Conservation (phyloP, 2,797 vertebrate species). For the Urophycis tenuis region DNA sequence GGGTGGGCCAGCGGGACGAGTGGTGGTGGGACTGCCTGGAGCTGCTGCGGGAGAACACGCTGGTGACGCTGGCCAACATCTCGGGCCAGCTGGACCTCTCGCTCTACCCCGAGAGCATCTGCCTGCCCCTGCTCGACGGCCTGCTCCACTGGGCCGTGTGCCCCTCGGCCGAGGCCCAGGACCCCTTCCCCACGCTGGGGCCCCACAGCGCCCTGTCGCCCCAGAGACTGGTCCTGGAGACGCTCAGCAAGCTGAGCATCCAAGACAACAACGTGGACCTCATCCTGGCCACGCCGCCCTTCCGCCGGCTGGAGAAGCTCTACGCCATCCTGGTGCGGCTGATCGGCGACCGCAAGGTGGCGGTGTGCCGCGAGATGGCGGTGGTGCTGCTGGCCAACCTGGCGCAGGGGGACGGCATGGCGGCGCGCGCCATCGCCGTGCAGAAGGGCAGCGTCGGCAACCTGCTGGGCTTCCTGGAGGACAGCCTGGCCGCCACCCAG, state of each 20-base stretch:
- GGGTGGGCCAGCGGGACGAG: constrained; percentile 89
- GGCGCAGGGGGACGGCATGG: constrained; percentile 91
- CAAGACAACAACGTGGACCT: constrained; percentile 99
- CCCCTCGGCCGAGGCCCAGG: constrained; percentile 96
- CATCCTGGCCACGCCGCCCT: constrained; percentile 93
- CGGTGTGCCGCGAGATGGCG: constrained; percentile 98
- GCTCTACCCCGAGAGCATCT: constrained; percentile 94
- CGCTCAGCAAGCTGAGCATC: constrained; percentile 98
- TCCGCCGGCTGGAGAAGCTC: constrained; percentile 92
- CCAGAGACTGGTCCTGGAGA: constrained; percentile 98
- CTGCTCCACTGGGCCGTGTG: constrained; percentile 98
- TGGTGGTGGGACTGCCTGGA: constrained; percentile 99
- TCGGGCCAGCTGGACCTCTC: constrained; percentile 97
- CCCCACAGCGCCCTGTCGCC: constrained; percentile 92
- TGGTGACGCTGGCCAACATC: constrained; percentile 97
- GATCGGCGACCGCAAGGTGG: constrained; percentile 94
- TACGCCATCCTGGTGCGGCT: constrained; percentile 94
- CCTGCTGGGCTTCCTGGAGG: constrained; percentile 95
- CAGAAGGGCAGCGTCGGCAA: constrained; percentile 98
- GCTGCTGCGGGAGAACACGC: constrained; percentile 91
- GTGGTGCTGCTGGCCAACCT: constrained; percentile 97
- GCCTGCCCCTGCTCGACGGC: constrained; percentile 95
- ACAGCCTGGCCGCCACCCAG: constrained; percentile 96
- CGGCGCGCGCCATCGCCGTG: constrained; percentile 88
- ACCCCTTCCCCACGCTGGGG: constrained; percentile 93